These are phyloP conservation scores for Orestias chungarensis DNA, from an alignment of 2,797 vertebrate genomes.

Conservation along the genomic window DNA sequence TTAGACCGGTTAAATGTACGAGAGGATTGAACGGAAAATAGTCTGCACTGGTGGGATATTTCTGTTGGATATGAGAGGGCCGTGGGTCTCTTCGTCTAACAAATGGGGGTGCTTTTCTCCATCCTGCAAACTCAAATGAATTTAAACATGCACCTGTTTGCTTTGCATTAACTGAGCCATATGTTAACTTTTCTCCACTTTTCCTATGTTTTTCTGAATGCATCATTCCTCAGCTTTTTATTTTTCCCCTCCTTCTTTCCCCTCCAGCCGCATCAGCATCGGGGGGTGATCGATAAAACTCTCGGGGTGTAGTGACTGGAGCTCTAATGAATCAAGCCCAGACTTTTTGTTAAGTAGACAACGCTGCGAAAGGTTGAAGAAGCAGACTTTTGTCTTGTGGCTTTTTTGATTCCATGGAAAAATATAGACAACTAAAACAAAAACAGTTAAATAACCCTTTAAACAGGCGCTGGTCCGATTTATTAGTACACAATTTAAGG, in stretches of 20 bases:
- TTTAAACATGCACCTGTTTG: slow-evolving; percentile 66
- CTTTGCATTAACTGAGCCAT: slow-evolving; percentile 58
- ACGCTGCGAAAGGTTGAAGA: slow-evolving; percentile 57
- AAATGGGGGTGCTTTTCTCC: slow-evolving; percentile 19
- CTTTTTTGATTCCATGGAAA: slow-evolving; percentile 37
- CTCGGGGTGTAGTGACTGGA: slow-evolving; percentile 64
- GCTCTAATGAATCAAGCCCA: slow-evolving; percentile 72
- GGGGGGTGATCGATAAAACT: slow-evolving; percentile 67
- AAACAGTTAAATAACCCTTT: slow-evolving; percentile 3
- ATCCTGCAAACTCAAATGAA: slow-evolving; percentile 47
- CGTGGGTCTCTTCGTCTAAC: slow-evolving; percentile 49
- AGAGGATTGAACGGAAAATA: not conserved
- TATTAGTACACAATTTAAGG: not conserved
- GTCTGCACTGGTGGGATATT: slow-evolving; percentile 8
- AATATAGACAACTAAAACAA: not conserved
- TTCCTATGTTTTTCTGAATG: slow-evolving; percentile 25
- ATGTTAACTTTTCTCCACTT: slow-evolving; percentile 44
- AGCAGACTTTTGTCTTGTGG: slow-evolving; percentile 53
- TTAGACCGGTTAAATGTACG: not conserved
- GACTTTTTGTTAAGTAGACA: slow-evolving; percentile 73
- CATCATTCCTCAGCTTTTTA: slow-evolving; percentile 29
- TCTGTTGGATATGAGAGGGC: slow-evolving; percentile 53
- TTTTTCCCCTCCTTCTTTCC: slow-evolving; percentile 23
- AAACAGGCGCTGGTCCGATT: not conserved
- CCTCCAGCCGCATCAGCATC: slow-evolving; percentile 45